These are phyloP conservation scores for Tenrec ecaudatus DNA, from an alignment of 2,113 vertebrate genomes.

Conservation along the genomic window DNA sequence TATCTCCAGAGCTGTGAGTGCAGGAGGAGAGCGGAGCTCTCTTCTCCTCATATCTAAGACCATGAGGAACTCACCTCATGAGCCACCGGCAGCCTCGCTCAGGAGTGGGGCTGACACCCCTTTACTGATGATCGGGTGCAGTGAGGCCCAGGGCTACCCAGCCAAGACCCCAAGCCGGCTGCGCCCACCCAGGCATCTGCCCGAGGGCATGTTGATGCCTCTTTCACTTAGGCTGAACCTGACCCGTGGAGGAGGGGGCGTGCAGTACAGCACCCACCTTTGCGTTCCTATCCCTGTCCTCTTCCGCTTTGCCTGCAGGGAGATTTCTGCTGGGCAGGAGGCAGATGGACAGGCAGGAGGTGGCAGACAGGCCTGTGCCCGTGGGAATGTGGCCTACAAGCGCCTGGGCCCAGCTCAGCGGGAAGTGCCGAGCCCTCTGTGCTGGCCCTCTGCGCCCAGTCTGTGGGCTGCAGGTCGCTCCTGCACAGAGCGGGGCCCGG, in stretches of 20 bases:
- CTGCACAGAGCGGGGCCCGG: neutral
- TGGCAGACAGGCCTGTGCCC: neutral
- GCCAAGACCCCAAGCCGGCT: neutral
- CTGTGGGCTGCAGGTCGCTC: no score
- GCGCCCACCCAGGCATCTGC: neutral
- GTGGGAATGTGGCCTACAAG: neutral
- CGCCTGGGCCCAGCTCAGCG: no score
- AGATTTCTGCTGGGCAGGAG: neutral
- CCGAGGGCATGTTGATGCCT: neutral
- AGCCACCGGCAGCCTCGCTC: neutral
- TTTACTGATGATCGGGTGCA: neutral
- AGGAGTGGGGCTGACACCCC: neutral
- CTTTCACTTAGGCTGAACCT: neutral
- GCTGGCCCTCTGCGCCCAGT: neutral
- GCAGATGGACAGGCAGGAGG: neutral
- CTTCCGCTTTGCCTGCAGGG: neutral
- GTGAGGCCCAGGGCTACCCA: neutral
- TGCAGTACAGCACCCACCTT: neutral
- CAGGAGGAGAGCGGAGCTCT: rapidly evolving
- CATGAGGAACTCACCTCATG: neutral
- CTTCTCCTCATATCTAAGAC: neutral
- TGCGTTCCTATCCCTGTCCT: neutral
- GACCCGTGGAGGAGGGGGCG: neutral
- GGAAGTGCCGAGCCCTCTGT: neutral
- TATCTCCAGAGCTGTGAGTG: neutral